Base-by-base conservation (phyloP, 2,888 invertebrate species). In the Mesochorus sp. region DNA sequence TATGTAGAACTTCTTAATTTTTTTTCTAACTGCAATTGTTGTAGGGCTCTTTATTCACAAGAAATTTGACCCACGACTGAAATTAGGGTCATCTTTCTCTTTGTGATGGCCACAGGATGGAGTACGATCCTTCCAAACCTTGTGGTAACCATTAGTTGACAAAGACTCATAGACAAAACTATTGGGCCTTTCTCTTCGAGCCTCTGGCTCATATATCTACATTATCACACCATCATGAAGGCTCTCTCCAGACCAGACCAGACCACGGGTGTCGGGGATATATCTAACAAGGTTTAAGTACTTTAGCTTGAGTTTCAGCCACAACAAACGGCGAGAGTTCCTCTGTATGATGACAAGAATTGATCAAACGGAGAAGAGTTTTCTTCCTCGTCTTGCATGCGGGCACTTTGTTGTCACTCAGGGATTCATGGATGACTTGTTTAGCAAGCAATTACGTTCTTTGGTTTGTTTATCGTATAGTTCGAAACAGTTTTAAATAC, bases 221-320 rank as follows among this genome's bases (percentile, higher is more conserved):
- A 47, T 39, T 42, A 62, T 71, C 53, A 53, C 26, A 31, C 31
- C 31, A 39, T 71, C 39, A 71, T 51, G 71, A 53, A 62, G 61
- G 34, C 39, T 61, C 61, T 61, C 21, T 24, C 21, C 47, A 47
- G 19, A n/a, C n/a, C 39, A 53, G 39, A 71, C 61, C 61, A 53
- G 61, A 61, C 61, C 51, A 53, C 26, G 71, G n/a, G 12, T 37
- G 26, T 71, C 57, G 51, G 49, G 37, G 59, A 37, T 39, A 51
- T 26, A 47, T n/a, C 74, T 78, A 78, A 78, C 78, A 74, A 78
- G 64, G 74, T 66, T 55, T 74, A 70, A 59, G 64, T 66, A 57
- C 55, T 31, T 3, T 26, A 47, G 51, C 62, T 76, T 76, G 74
- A 59, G 74, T 70, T 74, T 64, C 34, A 78, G 42, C 74, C 78